phyloP scores from a whole-genome alignment of 2,888 invertebrate genomes.

The Torymus auratus region DNA sequence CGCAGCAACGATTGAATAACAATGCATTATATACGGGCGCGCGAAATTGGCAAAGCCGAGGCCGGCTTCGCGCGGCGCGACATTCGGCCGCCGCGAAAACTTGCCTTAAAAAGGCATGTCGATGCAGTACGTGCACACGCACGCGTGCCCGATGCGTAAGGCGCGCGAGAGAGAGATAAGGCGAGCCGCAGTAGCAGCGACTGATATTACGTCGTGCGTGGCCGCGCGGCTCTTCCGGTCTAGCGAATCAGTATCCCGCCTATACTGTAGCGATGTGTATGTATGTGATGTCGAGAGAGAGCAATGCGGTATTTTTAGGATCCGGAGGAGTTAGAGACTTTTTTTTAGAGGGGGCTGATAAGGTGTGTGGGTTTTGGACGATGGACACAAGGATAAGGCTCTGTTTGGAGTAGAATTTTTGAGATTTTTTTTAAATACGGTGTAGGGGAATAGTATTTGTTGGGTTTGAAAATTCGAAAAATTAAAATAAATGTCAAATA shows the following conservation, averaged over 20 bases:
- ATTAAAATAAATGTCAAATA: too few relatives aligned
- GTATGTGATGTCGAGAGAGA: too few relatives aligned
- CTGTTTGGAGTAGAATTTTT: too few relatives aligned
- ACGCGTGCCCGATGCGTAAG: slow-evolving; percentile 22
- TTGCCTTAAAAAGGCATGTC: slow-evolving; percentile 50
- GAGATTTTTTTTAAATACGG: too few relatives aligned
- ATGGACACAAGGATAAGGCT: too few relatives aligned
- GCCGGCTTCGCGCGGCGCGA: slow-evolving; percentile 25
- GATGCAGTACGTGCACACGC: neutral
- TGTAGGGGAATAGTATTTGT: too few relatives aligned
- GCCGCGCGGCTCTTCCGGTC: slow-evolving; percentile 7
- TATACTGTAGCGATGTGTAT: too few relatives aligned
- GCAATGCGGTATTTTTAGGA: too few relatives aligned
- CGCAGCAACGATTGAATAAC: neutral
- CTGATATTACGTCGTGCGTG: slow-evolving; percentile 25
- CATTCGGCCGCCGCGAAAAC: slow-evolving; percentile 28
- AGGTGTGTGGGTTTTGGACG: too few relatives aligned
- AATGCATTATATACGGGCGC: neutral
- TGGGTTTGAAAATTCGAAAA: too few relatives aligned
- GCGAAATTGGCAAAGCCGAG: neutral
- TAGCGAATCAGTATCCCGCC: neutral
- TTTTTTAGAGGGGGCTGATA: too few relatives aligned
- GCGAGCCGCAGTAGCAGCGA: slow-evolving; percentile 10
- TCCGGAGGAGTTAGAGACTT: too few relatives aligned
- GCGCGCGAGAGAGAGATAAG: slow-evolving; percentile 17